Conservation (phyloP, 1,140 invertebrate genomes). For the Drosophila watanabei region DNA sequence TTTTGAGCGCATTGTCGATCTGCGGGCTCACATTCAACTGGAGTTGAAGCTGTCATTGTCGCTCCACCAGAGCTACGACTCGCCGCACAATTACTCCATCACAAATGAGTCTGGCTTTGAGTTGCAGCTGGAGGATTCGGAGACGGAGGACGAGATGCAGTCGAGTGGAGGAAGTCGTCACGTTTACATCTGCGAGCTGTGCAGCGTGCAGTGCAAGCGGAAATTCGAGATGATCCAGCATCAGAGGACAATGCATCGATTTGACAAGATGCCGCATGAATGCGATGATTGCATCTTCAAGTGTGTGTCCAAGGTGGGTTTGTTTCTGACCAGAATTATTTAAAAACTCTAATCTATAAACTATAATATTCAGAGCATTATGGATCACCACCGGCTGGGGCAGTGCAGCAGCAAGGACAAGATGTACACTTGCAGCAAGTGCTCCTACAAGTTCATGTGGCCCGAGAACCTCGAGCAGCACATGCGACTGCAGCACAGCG, state of each 20-base stretch:
- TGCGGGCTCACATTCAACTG: slow-evolving; percentile 67
- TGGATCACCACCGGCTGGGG: slow-evolving; percentile 67
- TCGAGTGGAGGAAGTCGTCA: not conserved
- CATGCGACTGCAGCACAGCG: slow-evolving; percentile 83
- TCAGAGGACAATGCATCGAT: slow-evolving; percentile 73
- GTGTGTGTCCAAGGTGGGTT: slow-evolving; percentile 72
- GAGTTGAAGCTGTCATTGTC: slow-evolving; percentile 66
- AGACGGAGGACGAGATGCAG: slow-evolving; percentile 78
- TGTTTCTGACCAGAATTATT: not conserved
- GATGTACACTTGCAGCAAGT: slow-evolving; percentile 85
- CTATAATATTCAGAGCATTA: slow-evolving; percentile 55
- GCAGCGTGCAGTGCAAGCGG: slow-evolving; percentile 85
- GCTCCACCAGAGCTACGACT: slow-evolving; percentile 60
- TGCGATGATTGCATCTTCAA: slow-evolving; percentile 78
- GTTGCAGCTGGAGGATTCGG: slow-evolving; percentile 73
- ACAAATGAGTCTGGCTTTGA: slow-evolving; percentile 78
- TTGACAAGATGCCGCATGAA: slow-evolving; percentile 76
- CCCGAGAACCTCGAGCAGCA: slow-evolving; percentile 86
- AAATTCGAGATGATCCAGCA: slow-evolving; percentile 81
- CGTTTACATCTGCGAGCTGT: slow-evolving; percentile 85
- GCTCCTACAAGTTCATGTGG: slow-evolving; percentile 86
- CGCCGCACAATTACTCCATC: slow-evolving; percentile 74
- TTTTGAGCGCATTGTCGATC: slow-evolving; percentile 61
- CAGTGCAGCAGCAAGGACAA: slow-evolving; percentile 75
- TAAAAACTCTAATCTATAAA: not conserved